Conservation (phyloP, 1,140 invertebrate genomes). For the Sipha flava region DNA sequence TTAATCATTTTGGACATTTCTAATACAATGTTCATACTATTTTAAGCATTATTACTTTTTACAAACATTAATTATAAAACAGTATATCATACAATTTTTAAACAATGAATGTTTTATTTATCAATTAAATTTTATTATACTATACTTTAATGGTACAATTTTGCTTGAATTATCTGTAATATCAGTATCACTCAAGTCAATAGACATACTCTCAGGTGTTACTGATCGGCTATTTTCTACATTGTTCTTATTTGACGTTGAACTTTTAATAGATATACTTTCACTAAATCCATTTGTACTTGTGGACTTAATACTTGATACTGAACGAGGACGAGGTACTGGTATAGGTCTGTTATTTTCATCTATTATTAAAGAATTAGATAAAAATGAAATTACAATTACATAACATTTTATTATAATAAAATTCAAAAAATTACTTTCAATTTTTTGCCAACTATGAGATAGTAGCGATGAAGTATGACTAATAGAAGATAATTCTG, state of each 20-base stretch:
- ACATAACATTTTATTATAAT: not conserved
- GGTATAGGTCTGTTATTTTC: not conserved
- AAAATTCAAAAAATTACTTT: not conserved
- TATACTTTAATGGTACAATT: not conserved
- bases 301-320: not conserved
- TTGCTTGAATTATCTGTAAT: not conserved
- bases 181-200: slow-evolving; percentile 16
- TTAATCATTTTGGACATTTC: too few species aligned
- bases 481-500: not conserved
- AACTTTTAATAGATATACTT: not conserved
- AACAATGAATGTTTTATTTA: not conserved
- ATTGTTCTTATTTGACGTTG: slow-evolving; percentile 6
- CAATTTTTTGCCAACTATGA: not conserved
- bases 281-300: not conserved
- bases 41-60: too few species aligned
- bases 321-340: not conserved
- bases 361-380: not conserved
- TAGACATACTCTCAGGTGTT: slow-evolving; percentile 11
- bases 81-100: too few species aligned
- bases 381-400: not conserved
- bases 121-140: not conserved
- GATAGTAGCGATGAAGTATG: not conserved
- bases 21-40: too few species aligned
- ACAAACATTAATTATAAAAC: too few species aligned
- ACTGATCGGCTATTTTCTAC: not conserved